phyloP scores from a whole-genome alignment of 2,797 vertebrate species.

The Vultur gryphus region DNA sequence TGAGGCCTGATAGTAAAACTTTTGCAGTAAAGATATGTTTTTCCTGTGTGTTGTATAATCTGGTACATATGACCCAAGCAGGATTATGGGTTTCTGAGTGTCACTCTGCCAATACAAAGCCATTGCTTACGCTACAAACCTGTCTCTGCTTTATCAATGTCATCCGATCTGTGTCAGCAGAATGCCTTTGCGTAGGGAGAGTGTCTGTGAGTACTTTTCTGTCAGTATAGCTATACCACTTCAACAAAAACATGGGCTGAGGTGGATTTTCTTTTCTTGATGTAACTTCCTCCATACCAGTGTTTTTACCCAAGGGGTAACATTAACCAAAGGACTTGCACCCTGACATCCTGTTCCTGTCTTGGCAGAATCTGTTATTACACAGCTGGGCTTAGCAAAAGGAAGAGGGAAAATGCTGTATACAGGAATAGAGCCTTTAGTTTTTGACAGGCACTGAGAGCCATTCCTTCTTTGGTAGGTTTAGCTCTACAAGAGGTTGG shows the following conservation, averaged over 20 bases:
- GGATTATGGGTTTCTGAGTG: not conserved
- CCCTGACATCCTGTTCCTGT: not conserved
- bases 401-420: not conserved
- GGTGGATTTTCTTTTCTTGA: not conserved
- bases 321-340: not conserved
- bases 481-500: not conserved
- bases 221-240: not conserved
- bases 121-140: not conserved
- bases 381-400: not conserved
- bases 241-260: not conserved
- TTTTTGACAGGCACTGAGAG: not conserved
- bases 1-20: not conserved
- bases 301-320: not conserved
- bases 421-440: not conserved
- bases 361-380: not conserved
- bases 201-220: not conserved
- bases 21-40: not conserved
- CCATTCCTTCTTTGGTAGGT: not conserved
- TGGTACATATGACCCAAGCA: not conserved
- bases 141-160: not conserved
- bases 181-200: not conserved
- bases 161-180: not conserved
- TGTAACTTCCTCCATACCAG: not conserved
- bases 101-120: not conserved
- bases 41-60: not conserved